Conservation (phyloP, 1,140 invertebrate species). For the Drosophila obscura region DNA sequence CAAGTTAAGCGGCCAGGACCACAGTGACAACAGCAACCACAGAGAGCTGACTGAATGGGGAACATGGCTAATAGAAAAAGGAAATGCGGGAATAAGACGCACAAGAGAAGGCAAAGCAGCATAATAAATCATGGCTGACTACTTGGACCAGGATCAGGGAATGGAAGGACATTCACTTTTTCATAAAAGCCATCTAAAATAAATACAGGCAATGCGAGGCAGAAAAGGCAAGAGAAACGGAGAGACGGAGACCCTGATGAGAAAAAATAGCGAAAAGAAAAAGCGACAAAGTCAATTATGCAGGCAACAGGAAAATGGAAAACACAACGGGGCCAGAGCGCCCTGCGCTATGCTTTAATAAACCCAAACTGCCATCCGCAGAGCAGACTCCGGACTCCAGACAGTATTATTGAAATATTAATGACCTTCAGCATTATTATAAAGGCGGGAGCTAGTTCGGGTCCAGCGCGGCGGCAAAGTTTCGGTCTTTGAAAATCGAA, state of each 20-base stretch:
- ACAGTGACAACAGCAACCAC: slow-evolving; percentile 3
- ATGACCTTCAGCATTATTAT: slow-evolving; percentile 71
- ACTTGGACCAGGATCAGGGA: slow-evolving; percentile 28
- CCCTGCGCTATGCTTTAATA: slow-evolving; percentile 57
- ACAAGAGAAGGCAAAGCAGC: slow-evolving; percentile 17
- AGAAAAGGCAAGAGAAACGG: background rate
- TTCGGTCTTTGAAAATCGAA: slow-evolving; percentile 67
- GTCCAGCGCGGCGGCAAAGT: slow-evolving; percentile 48
- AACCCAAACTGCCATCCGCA: slow-evolving; percentile 48
- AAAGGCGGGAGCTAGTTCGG: slow-evolving; percentile 11
- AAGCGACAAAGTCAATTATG: slow-evolving; percentile 81
- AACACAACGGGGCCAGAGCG: slow-evolving; percentile 17
- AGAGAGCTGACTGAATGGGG: slow-evolving; percentile 16
- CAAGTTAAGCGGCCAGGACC: slow-evolving; percentile 43
- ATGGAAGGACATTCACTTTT: slow-evolving; percentile 30
- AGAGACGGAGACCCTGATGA: slow-evolving; percentile 30
- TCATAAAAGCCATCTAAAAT: slow-evolving; percentile 48
- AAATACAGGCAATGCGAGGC: slow-evolving; percentile 15
- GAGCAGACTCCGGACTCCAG: slow-evolving; percentile 48
- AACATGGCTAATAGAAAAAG: slow-evolving; percentile 44
- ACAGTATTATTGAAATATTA: slow-evolving; percentile 78
- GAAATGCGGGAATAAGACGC: slow-evolving; percentile 28
- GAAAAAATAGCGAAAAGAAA: slow-evolving; percentile 65
- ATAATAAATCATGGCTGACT: slow-evolving; percentile 52
- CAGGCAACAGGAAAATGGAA: slow-evolving; percentile 49